A percentile compares a stretch with the other conserved stretches of the same genome.
Conservation (phyloP, 2,113 vertebrate species). For the Pterocles gutturalis region DNA sequence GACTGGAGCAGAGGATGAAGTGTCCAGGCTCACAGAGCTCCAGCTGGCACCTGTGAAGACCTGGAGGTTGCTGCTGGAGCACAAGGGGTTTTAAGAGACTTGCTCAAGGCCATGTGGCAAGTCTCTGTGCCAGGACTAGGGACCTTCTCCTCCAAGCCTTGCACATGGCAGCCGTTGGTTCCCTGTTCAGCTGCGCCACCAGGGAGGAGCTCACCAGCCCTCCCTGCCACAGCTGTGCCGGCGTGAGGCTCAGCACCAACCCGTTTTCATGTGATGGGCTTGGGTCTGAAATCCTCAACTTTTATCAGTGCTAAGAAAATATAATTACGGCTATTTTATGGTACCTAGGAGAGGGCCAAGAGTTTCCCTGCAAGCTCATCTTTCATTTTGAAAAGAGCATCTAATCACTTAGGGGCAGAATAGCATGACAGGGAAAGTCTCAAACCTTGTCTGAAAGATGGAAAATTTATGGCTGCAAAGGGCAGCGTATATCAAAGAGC, state of each 20-base stretch:
- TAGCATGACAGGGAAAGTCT: conserved; percentile 57
- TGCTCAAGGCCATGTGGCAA: not conserved
- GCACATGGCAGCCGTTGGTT: not conserved
- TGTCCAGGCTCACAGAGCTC: not conserved
- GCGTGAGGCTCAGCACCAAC: not conserved
- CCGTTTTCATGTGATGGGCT: not conserved
- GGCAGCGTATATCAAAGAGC: conserved; percentile 77
- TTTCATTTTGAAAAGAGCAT: conserved; percentile 70
- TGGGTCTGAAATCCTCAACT: not conserved
- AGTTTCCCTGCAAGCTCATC: conserved; percentile 61
- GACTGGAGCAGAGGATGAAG: not conserved
- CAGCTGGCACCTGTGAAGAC: not conserved
- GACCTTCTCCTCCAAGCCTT: not conserved
- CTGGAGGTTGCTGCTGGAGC: not conserved
- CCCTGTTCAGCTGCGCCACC: not conserved
- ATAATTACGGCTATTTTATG: conserved; percentile 42
- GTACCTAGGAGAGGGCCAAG: conserved; percentile 51
- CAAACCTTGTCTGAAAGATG: conserved; percentile 76
- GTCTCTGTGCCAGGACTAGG: not conserved
- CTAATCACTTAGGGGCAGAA: conserved; percentile 55
- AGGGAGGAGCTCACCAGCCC: not conserved
- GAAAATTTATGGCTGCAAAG: conserved; percentile 79
- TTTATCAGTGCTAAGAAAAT: not conserved
- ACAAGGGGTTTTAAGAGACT: not conserved
- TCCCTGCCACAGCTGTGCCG: not conserved